A percentile compares a stretch with the other conserved stretches of the same genome.
Conservation (phyloP, 1,140 invertebrate genomes). For the Drosophila jambulina region DNA sequence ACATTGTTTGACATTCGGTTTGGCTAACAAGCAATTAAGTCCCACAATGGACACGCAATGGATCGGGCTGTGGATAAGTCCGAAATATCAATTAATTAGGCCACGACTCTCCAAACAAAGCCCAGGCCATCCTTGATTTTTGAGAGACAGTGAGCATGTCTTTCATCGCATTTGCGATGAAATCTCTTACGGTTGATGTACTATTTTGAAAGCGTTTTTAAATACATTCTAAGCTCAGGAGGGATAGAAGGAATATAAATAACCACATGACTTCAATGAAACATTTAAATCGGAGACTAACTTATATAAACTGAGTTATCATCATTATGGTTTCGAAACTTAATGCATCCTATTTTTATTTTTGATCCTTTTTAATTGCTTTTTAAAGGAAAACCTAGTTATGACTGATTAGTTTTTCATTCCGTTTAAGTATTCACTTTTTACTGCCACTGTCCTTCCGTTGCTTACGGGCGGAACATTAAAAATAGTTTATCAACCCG, state of each 20-base stretch:
- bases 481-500: conserved; percentile 48
- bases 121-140: conserved; percentile 6
- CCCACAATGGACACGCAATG: conserved; percentile 63
- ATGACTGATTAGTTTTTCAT: conserved; percentile 1
- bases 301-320: background rate
- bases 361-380: background rate
- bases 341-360: background rate
- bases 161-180: background rate
- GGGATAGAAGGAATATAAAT: background rate
- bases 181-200: background rate
- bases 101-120: conserved; percentile 3
- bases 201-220: background rate
- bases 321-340: background rate
- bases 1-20: conserved; percentile 69
- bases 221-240: background rate
- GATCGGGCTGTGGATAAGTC: conserved; percentile 22
- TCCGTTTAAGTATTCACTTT: background rate
- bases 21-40: conserved; percentile 73
- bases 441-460: conserved; percentile 9
- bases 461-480: conserved; percentile 20
- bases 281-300: background rate
- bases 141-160: background rate
- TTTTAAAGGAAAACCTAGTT: background rate
- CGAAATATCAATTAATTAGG: conserved; percentile 71
- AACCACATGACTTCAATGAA: background rate